Evolutionary conservation across 2,113 vertebrate species (phyloP).

Genomic region (Egretta garzetta): DNA sequence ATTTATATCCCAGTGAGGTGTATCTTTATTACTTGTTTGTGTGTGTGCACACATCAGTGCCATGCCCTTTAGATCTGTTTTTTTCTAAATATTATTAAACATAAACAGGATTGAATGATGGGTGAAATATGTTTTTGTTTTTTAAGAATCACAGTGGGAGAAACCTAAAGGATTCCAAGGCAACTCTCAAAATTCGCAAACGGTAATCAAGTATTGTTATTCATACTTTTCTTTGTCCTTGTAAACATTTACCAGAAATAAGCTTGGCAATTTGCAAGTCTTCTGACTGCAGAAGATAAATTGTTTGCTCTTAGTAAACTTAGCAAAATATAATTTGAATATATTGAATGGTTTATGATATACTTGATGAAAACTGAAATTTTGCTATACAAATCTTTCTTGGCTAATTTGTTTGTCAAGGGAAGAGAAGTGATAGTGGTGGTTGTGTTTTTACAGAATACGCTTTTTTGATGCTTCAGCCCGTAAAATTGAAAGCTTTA

Average conservation of each 20-base stretch:
- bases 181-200: slow-evolving; percentile 63
- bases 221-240: neutral
- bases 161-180: slow-evolving; percentile 82
- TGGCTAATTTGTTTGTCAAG: neutral
- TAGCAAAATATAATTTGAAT: neutral
- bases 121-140: slow-evolving; percentile 29
- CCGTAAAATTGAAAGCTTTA: neutral
- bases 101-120: neutral
- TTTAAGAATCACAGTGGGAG: slow-evolving; percentile 84
- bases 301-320: neutral
- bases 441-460: neutral
- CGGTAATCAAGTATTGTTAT: slow-evolving; percentile 64
- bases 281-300: neutral
- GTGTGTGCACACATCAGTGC: neutral
- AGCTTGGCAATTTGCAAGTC: neutral
- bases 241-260: neutral
- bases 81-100: neutral
- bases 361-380: neutral
- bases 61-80: neutral
- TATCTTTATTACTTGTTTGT: neutral
- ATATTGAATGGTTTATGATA: neutral
- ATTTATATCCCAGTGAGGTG: neutral
- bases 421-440: neutral
- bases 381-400: neutral
- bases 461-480: neutral